A percentile compares a stretch with the other conserved stretches of the same genome.
Conservation (phyloP, 2,888 invertebrate genomes). For the Eumacrocentrus americanus region DNA sequence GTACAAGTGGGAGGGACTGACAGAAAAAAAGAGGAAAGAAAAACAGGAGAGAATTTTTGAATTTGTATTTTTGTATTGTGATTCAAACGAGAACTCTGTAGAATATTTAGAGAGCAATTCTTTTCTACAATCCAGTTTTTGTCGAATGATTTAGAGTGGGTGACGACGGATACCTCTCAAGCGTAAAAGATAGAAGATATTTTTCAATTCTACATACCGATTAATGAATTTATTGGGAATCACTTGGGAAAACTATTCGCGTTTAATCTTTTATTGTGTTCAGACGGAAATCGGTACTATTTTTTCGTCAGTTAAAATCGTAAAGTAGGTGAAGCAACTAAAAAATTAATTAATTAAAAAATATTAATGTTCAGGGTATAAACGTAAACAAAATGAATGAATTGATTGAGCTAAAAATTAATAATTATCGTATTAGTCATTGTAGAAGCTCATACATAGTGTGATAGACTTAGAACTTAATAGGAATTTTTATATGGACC, state of each 20-base stretch:
- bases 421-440: constrained; percentile 27
- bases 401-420: constrained; percentile 15
- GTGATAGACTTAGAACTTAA: not conserved
- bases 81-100: constrained; percentile 36
- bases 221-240: no score
- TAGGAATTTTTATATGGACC: constrained; percentile 2
- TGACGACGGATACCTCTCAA: no score
- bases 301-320: no score
- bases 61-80: constrained; percentile 58
- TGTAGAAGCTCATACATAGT: not conserved
- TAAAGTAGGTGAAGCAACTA: no score
- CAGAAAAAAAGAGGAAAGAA: constrained; percentile 10
- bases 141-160: not conserved
- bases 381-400: constrained; percentile 13
- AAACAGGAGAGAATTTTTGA: constrained; percentile 36
- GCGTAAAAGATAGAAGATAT: no score
- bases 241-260: no score
- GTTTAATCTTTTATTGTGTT: no score
- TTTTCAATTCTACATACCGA: no score
- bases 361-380: not conserved
- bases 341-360: no score
- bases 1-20: constrained; percentile 9
- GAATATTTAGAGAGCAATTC: constrained; percentile 38
- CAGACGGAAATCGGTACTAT: no score
- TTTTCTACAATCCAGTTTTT: constrained; percentile 3